Conservation (phyloP, 2,113 vertebrate genomes). For the Empidonax traillii region DNA sequence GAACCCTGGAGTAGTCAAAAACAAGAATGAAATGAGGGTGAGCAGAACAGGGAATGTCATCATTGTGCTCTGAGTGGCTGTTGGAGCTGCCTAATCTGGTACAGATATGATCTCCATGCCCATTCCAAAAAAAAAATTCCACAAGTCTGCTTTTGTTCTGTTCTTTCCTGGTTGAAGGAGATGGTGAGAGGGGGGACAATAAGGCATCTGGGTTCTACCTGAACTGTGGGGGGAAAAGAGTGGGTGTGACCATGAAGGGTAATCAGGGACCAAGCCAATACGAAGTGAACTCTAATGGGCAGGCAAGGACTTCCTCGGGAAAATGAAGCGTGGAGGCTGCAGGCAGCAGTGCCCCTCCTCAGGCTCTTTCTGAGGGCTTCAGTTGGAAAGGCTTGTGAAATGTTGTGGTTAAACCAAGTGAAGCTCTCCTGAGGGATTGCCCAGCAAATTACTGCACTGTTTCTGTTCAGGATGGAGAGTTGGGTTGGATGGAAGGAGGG, state of each 20-base stretch:
- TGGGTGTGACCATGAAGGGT: fast-evolving
- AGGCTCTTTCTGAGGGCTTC: neutral
- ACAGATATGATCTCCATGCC: neutral
- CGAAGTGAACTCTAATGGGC: neutral
- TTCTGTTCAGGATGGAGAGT: neutral
- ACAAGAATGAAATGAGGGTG: neutral
- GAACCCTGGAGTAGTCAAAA: neutral
- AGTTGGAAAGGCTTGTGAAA: neutral
- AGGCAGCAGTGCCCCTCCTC: neutral
- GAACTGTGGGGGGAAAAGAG: neutral
- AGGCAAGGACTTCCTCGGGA: neutral
- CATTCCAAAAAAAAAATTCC: neutral
- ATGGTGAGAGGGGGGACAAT: neutral
- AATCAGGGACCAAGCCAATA: fast-evolving
- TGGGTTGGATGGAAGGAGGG: neutral
- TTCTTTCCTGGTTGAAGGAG: neutral
- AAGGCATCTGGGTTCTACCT: neutral
- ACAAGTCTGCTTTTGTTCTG: neutral
- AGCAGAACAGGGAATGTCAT: neutral
- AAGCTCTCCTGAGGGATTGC: neutral
- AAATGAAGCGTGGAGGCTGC: neutral
- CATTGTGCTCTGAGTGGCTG: fast-evolving
- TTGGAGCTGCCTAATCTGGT: fast-evolving
- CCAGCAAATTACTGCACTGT: neutral
- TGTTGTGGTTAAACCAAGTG: neutral